Conservation (phyloP, 2,113 vertebrate species). For the Melospiza melodia region DNA sequence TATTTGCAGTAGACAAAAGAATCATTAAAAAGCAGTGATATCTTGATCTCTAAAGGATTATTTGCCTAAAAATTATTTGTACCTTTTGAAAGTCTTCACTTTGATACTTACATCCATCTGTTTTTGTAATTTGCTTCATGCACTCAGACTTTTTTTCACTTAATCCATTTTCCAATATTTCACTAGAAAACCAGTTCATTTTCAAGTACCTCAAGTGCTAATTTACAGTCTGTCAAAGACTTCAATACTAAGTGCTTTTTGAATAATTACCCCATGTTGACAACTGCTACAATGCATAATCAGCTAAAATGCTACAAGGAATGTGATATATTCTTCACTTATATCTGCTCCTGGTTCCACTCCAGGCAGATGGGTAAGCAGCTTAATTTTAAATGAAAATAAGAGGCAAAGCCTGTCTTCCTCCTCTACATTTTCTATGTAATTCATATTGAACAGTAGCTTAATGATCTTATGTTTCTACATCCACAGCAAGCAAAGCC, state of each 20-base stretch:
- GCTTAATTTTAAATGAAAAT: not conserved
- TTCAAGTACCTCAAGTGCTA: conserved; percentile 3
- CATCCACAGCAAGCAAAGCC: not conserved
- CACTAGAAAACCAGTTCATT: not conserved
- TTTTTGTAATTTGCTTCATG: not conserved
- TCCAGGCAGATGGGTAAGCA: not conserved
- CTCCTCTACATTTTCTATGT: not conserved
- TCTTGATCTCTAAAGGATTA: not conserved
- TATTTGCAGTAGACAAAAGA: not conserved
- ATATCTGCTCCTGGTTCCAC: not conserved
- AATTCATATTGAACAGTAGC: not conserved
- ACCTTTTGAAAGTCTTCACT: not conserved
- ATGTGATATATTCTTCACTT: not conserved
- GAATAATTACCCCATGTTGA: not conserved
- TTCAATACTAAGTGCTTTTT: not conserved
- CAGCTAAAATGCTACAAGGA: not conserved
- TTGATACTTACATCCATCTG: not conserved
- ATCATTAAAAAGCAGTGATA: not conserved
- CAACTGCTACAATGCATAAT: not conserved
- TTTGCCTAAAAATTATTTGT: not conserved
- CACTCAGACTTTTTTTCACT: not conserved
- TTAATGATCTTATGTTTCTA: not conserved
- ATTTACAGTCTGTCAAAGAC: not conserved
- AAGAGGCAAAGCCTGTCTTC: not conserved
- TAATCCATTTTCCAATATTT: not conserved